Conservation (phyloP, 1,140 invertebrate genomes). For the Drosophila ironensis region DNA sequence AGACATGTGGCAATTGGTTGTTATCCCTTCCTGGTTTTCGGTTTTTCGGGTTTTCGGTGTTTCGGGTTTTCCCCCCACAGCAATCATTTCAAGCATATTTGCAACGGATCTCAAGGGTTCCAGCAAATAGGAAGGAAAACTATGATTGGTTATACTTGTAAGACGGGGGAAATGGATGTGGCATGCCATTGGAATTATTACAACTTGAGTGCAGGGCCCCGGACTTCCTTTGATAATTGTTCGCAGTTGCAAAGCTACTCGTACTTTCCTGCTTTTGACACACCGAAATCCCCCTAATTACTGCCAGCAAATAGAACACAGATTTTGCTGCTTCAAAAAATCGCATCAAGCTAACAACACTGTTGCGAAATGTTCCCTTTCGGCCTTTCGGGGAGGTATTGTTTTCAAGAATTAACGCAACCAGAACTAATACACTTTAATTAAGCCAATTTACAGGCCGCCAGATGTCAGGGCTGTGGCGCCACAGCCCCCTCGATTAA, state of each 20-base stretch:
- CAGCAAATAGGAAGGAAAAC: not conserved
- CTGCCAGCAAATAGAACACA: not conserved
- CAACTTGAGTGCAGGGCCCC: not conserved
- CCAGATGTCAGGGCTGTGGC: slow-evolving; percentile 20
- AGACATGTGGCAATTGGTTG: slow-evolving; percentile 56
- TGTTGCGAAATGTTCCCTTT: slow-evolving; percentile 24
- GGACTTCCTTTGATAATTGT: slow-evolving; percentile 6
- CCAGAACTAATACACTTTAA: slow-evolving; percentile 50
- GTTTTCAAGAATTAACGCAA: slow-evolving; percentile 47
- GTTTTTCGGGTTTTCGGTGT: slow-evolving; percentile 17
- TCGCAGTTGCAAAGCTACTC: not conserved
- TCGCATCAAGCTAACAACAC: not conserved
- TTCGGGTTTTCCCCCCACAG: slow-evolving; percentile 8
- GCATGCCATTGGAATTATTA: too few species aligned
- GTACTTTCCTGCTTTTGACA: not conserved
- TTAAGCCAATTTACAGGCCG: slow-evolving; percentile 42
- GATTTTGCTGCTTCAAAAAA: not conserved
- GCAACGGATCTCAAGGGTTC: slow-evolving; percentile 8
- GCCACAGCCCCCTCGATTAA: slow-evolving; percentile 26
- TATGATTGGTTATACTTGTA: slow-evolving; percentile 21
- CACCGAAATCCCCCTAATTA: slow-evolving; percentile 12
- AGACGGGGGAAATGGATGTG: slow-evolving; percentile 10
- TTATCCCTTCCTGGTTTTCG: slow-evolving; percentile 27
- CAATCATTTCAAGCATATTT: slow-evolving; percentile 21
- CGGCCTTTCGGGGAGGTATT: slow-evolving; percentile 11